These are phyloP conservation scores for Osmerus mordax DNA, from an alignment of 2,113 vertebrate species.

Conservation along the genomic window DNA sequence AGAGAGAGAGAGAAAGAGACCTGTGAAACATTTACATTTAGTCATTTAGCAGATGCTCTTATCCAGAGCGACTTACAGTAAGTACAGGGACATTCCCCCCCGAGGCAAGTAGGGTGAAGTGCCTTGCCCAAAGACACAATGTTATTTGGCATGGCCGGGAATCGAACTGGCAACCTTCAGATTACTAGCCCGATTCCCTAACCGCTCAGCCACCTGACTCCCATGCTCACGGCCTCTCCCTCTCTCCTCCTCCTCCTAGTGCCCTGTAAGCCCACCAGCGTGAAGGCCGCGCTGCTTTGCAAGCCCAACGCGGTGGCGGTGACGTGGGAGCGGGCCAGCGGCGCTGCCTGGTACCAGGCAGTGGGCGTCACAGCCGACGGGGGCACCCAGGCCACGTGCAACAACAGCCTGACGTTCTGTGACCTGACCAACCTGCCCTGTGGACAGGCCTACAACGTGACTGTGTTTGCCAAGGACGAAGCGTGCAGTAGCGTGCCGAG, in stretches of 20 bases:
- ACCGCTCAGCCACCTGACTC: too few species aligned
- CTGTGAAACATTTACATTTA: not conserved
- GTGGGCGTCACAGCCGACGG: slow-evolving; percentile 46
- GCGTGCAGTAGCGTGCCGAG: slow-evolving; percentile 55
- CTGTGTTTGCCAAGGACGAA: slow-evolving; percentile 48
- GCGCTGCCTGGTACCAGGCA: slow-evolving; percentile 54
- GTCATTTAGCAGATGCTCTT: too few species aligned
- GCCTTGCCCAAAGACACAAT: too few species aligned
- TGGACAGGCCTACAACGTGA: slow-evolving; percentile 66
- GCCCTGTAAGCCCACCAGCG: slow-evolving; percentile 63
- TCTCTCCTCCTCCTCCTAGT: slow-evolving; percentile 39
- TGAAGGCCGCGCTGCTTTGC: slow-evolving; percentile 57
- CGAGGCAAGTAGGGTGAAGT: too few species aligned
- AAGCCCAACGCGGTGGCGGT: slow-evolving; percentile 55
- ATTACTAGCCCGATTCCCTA: too few species aligned
- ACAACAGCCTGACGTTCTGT: slow-evolving; percentile 57
- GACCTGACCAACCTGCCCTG: slow-evolving; percentile 58
- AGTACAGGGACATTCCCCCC: too few species aligned
- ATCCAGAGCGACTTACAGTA: too few species aligned
- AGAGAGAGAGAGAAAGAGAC: not conserved
- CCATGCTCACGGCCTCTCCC: not conserved
- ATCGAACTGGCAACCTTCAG: too few species aligned
- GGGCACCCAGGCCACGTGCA: slow-evolving; percentile 44
- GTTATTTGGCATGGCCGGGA: too few species aligned
- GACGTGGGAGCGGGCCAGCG: slow-evolving; percentile 63